Conservation (phyloP, 2,888 invertebrate species). For the Dilophus febrilis region DNA sequence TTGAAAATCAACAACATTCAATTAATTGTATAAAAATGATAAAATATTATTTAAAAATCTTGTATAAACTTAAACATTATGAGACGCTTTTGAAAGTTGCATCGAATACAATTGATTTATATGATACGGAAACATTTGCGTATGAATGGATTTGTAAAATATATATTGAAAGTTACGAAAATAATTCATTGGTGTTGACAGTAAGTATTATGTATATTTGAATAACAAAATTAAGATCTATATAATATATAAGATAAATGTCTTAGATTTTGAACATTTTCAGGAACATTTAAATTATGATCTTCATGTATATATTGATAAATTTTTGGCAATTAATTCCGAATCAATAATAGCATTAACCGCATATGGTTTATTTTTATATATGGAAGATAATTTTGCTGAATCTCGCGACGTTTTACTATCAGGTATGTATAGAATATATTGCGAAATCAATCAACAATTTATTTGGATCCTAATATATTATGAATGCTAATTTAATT, state of each 20-base stretch:
- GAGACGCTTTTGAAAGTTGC: constrained; percentile 30
- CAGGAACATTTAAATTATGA: too few species aligned
- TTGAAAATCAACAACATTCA: not conserved
- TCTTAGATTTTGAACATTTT: too few species aligned
- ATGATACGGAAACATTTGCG: constrained; percentile 33
- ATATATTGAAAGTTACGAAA: constrained; percentile 30
- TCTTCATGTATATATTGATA: constrained; percentile 18
- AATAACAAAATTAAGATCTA: constrained; percentile 22
- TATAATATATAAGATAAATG: too few species aligned
- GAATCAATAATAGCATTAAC: constrained; percentile 43
- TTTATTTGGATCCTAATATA: too few species aligned
- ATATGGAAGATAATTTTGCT: constrained; percentile 34
- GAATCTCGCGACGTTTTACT: constrained; percentile 36
- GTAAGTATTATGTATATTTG: constrained; percentile 7
- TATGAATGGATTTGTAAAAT: constrained; percentile 43
- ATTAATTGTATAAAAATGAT: not conserved
- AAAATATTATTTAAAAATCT: constrained; percentile 16
- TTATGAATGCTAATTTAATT: too few species aligned
- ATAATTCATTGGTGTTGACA: constrained; percentile 13
- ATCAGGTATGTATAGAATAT: constrained; percentile 21
- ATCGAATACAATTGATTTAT: constrained; percentile 31
- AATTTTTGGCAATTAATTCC: constrained; percentile 37
- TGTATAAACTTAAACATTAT: constrained; percentile 27
- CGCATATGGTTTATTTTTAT: constrained; percentile 40
- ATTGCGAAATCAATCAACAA: too few species aligned